Percentiles rank a stretch among this genome's conserved stretches.
Conservation (phyloP, 2,113 vertebrate genomes). For the Mirounga angustirostris region DNA sequence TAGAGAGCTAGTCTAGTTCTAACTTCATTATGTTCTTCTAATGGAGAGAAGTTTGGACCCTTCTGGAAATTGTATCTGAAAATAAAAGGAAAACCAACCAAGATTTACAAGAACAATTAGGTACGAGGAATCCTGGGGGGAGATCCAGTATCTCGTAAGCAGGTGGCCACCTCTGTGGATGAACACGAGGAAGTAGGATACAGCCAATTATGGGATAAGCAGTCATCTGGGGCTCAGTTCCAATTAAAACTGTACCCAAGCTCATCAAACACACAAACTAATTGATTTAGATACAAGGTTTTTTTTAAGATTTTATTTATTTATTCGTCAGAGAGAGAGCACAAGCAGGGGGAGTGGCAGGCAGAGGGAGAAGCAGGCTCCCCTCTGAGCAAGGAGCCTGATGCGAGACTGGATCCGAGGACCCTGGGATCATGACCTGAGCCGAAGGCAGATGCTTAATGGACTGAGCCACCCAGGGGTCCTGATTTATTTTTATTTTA, state of each 20-base stretch:
- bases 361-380: too few relatives aligned
- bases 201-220: background rate
- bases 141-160: background rate
- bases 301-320: too few relatives aligned
- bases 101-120: background rate
- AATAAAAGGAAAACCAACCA: background rate
- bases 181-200: background rate
- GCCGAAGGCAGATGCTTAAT: too few relatives aligned
- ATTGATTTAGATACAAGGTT: background rate
- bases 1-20: background rate
- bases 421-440: too few relatives aligned
- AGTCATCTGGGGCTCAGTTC: background rate
- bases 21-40: background rate
- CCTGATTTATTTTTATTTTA: too few relatives aligned
- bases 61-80: background rate
- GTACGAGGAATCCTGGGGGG: background rate
- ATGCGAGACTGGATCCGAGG: too few relatives aligned
- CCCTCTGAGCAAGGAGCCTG: too few relatives aligned
- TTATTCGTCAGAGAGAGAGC: too few relatives aligned
- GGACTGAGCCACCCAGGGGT: too few relatives aligned
- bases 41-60: background rate
- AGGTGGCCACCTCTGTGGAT: rapidly evolving
- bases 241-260: background rate
- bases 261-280: background rate
- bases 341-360: too few relatives aligned